Evolutionary conservation across 2,888 invertebrate species (phyloP).

Genomic region (Rotaria macrura): DNA sequence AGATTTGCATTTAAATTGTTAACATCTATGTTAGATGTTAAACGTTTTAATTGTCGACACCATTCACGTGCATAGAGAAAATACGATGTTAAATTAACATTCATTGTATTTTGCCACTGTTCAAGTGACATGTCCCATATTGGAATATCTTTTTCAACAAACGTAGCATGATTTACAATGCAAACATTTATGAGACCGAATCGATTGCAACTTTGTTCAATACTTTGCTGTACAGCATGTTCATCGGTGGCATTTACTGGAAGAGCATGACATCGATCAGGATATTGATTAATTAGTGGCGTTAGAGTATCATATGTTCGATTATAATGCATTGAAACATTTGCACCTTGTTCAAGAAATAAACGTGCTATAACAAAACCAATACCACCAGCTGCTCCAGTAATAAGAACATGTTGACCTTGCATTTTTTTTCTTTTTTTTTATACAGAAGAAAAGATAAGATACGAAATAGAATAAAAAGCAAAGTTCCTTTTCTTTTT

Average conservation of each 20-base stretch:
- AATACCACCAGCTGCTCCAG: neutral
- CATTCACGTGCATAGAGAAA: slow-evolving; percentile 12
- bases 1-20: neutral
- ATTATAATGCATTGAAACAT: slow-evolving; percentile 5
- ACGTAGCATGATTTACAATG: neutral
- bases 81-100: slow-evolving; percentile 2
- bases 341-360: neutral
- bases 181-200: neutral
- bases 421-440: neutral
- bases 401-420: neutral
- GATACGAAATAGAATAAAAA: neutral
- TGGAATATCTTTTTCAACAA: neutral
- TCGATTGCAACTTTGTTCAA: neutral
- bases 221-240: neutral
- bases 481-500: neutral
- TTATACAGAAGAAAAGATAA: neutral
- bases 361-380: neutral
- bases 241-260: neutral
- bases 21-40: neutral
- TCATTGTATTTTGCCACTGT: neutral
- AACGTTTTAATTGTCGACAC: neutral
- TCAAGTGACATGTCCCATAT: slow-evolving; percentile 10
- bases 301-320: neutral
- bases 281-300: neutral
- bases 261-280: neutral